Percentiles rank a stretch among this genome's conserved stretches.
Conservation (phyloP, 2,797 vertebrate species). For the Vireo griseus region DNA sequence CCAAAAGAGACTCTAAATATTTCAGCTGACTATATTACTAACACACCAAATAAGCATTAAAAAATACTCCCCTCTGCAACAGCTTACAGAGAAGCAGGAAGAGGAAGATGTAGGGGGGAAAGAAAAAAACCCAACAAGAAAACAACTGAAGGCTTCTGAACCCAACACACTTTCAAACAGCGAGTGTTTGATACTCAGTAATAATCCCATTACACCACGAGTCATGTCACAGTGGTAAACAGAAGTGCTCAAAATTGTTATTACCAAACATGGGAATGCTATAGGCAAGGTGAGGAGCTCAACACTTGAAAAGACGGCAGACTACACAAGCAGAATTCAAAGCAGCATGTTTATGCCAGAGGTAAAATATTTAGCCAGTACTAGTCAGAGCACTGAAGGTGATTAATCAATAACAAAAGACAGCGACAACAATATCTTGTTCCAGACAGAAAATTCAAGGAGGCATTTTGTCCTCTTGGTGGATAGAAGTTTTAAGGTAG, state of each 20-base stretch:
- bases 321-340: not conserved
- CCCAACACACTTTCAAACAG: not conserved
- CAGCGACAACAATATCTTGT: accelerated
- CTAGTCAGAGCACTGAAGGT: not conserved
- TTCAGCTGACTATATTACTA: not conserved
- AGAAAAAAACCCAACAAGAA: not conserved
- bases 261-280: not conserved
- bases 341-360: not conserved
- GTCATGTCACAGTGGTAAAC: not conserved
- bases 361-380: conserved; percentile 2
- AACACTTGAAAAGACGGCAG: not conserved
- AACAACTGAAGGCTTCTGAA: not conserved
- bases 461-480: not conserved
- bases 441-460: not conserved
- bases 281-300: not conserved
- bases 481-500: not conserved
- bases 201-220: not conserved
- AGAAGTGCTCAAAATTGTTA: not conserved
- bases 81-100: not conserved
- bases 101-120: accelerated
- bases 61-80: not conserved
- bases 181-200: not conserved
- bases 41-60: not conserved
- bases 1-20: not conserved
- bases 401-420: not conserved